Evolutionary conservation across 2,113 vertebrate species (phyloP).

Genomic region (Periophthalmus modestus): DNA sequence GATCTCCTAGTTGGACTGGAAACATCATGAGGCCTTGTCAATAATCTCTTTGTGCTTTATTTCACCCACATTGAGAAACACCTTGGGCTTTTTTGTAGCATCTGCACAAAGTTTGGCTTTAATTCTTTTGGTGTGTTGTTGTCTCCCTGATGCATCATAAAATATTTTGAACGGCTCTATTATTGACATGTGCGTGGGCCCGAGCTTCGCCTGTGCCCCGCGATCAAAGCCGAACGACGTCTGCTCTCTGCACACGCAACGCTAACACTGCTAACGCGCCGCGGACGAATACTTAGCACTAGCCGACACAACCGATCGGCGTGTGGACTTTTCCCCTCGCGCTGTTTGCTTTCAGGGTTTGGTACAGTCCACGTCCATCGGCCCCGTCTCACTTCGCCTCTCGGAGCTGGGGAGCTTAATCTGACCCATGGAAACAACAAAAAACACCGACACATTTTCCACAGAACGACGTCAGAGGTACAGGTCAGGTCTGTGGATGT

Average conservation of each 20-base stretch:
- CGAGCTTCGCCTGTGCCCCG: constrained; percentile 5
- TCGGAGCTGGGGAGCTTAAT: not conserved
- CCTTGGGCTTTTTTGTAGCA: constrained; percentile 42
- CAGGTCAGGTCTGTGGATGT: too few relatives aligned
- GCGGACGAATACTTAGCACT: constrained; percentile 31
- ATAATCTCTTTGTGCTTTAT: constrained; percentile 57
- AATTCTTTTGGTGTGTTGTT: constrained; percentile 33
- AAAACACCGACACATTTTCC: not conserved
- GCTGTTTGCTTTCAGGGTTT: not conserved
- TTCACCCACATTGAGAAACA: constrained; percentile 56
- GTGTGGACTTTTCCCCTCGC: constrained; percentile 15
- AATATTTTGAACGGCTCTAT: constrained; percentile 60
- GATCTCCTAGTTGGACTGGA: constrained; percentile 32
- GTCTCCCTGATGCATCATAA: constrained; percentile 64
- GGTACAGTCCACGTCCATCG: not conserved
- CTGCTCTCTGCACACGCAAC: constrained; percentile 20
- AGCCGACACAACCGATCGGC: constrained; percentile 20
- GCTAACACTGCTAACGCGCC: constrained; percentile 23
- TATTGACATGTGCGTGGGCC: constrained; percentile 41
- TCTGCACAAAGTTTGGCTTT: constrained; percentile 41
- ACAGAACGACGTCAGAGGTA: too few relatives aligned
- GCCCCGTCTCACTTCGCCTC: not conserved
- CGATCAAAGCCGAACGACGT: constrained; percentile 22
- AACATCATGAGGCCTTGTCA: constrained; percentile 39
- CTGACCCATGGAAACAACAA: not conserved